These are phyloP conservation scores for Conus ventricosus DNA, from an alignment of 1,140 invertebrate genomes.

Conservation along the genomic window DNA sequence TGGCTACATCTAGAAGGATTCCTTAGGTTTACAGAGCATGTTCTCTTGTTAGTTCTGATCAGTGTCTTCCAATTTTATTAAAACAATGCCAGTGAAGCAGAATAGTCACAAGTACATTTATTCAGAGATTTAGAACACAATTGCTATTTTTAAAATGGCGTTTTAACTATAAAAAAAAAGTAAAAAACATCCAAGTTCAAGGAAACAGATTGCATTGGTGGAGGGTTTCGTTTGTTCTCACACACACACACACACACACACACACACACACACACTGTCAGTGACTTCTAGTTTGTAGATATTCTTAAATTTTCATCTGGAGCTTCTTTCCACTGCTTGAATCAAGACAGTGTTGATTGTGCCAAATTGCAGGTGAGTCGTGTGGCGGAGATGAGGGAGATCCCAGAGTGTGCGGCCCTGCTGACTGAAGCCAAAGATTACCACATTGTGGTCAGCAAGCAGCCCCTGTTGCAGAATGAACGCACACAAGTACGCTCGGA, in stretches of 20 bases:
- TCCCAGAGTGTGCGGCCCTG: slow-evolving; percentile 65
- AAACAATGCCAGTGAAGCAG: too few relatives aligned
- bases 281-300: too few relatives aligned
- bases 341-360: too few relatives aligned
- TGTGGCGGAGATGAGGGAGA: slow-evolving; percentile 66
- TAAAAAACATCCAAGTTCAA: not conserved
- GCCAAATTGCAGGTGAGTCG: slow-evolving; percentile 58
- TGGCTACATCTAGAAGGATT: too few relatives aligned
- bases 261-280: not conserved
- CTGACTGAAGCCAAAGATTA: slow-evolving; percentile 73
- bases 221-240: not conserved
- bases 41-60: too few relatives aligned
- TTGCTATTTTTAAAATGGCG: too few relatives aligned
- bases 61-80: too few relatives aligned
- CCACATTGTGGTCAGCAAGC: slow-evolving; percentile 71
- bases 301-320: too few relatives aligned
- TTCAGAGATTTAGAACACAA: too few relatives aligned
- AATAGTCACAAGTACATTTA: too few relatives aligned
- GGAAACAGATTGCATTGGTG: not conserved
- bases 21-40: too few relatives aligned
- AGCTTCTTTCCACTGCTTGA: too few relatives aligned
- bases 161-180: not conserved
- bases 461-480: slow-evolving; percentile 66
- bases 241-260: not conserved
- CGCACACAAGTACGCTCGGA: slow-evolving; percentile 70